phyloP scores from a whole-genome alignment of 2,888 invertebrate genomes.

The Drosophila prostipennis region DNA sequence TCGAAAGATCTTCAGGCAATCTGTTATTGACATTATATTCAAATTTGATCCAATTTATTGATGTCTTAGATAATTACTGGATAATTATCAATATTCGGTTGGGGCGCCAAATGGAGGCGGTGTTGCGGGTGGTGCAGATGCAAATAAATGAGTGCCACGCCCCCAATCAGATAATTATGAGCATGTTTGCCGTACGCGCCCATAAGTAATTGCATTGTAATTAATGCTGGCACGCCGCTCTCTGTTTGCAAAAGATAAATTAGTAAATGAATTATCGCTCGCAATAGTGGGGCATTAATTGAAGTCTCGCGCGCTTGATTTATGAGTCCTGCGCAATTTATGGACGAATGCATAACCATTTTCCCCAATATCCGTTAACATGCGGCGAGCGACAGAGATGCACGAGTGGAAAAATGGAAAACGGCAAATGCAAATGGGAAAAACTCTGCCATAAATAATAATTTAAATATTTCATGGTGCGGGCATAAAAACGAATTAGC shows the following conservation, averaged over 20 bases:
- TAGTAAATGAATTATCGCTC: constrained; percentile 75
- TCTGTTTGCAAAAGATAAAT: constrained; percentile 65
- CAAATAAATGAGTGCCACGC: constrained; percentile 55
- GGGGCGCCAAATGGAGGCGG: neutral
- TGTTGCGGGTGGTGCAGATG: constrained; percentile 50
- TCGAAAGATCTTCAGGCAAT: constrained; percentile 8
- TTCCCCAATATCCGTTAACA: constrained; percentile 56
- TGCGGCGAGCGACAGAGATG: constrained; percentile 32
- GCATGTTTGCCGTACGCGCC: constrained; percentile 40
- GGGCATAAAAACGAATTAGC: constrained; percentile 65
- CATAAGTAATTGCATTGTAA: constrained; percentile 70
- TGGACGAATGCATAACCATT: constrained; percentile 59
- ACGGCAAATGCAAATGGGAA: constrained; percentile 51
- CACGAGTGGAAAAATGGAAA: constrained; percentile 16
- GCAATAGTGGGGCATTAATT: constrained; percentile 74
- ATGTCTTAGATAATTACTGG: neutral
- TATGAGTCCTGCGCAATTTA: constrained; percentile 62
- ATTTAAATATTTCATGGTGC: constrained; percentile 66
- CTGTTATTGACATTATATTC: neutral
- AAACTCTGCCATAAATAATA: constrained; percentile 72
- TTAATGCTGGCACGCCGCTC: constrained; percentile 59
- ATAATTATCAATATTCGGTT: neutral
- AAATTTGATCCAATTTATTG: constrained; percentile 14
- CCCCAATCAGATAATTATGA: constrained; percentile 48
- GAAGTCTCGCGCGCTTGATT: constrained; percentile 68